These are phyloP conservation scores for Nymphalis io DNA, from an alignment of 1,140 invertebrate species.

Conservation along the genomic window DNA sequence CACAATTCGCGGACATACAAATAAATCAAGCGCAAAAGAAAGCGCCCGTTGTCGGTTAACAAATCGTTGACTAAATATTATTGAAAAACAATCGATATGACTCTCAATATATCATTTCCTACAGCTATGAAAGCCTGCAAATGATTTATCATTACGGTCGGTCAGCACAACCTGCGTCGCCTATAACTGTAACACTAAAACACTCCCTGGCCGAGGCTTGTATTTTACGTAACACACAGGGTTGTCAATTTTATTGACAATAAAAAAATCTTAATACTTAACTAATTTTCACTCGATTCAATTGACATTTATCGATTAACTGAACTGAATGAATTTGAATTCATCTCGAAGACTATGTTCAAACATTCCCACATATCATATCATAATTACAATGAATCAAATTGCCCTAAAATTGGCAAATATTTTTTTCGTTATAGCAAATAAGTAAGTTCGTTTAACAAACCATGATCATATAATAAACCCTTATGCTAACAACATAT, in stretches of 20 bases:
- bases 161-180: constrained; percentile 13
- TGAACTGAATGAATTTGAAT: too few relatives aligned
- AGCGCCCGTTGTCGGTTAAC: background rate
- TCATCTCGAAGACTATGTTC: too few relatives aligned
- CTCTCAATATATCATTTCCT: constrained; percentile 21
- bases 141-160: constrained; percentile 27
- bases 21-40: constrained; percentile 11
- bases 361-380: too few relatives aligned
- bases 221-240: constrained; percentile 13
- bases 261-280: too few relatives aligned
- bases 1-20: background rate
- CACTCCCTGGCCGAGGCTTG: background rate
- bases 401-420: too few relatives aligned
- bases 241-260: background rate
- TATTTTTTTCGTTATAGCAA: too few relatives aligned
- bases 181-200: constrained; percentile 18
- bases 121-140: constrained; percentile 26
- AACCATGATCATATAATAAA: too few relatives aligned
- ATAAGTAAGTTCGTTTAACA: too few relatives aligned
- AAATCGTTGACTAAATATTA: constrained; percentile 12
- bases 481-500: too few relatives aligned
- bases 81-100: constrained; percentile 19
- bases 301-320: too few relatives aligned
- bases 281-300: too few relatives aligned
- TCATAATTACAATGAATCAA: too few relatives aligned